Evolutionary conservation across 2,888 invertebrate species (phyloP), one percentile per base, ranked within the genome.

Genomic region (Thymelicus lineola): DNA sequence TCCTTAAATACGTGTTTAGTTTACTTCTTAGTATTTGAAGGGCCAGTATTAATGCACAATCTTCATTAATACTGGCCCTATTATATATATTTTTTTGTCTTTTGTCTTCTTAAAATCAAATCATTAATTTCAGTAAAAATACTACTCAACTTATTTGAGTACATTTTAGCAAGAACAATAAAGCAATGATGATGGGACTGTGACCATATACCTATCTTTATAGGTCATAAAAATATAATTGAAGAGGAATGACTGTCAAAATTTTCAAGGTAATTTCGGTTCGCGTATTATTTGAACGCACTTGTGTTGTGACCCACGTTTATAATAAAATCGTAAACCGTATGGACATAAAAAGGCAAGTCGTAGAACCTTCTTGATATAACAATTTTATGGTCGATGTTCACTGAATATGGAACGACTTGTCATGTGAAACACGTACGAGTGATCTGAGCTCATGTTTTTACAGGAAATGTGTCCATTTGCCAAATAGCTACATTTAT

Each of bases 321-420:
- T 6, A 50, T 9, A 17, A 50, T 17, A 50, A 50, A 17, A 50
- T 7, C 17, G 48, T 50, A 50, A 50, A 50, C 15, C 6, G 48
- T 17, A 50, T 17, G 48, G 7, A 50, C n/a, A 50, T 50, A 50
- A 50, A 50, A 50, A 50, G 48, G 9, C n/a, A 50, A 7, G 48
- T 50, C 48, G 48, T 17, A 50, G 9, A 17, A 50, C 10, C 48
- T 17, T 50, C 17, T 17, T 2, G 48, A 17, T 7, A 50, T 50
- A 17, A 53, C 53, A 53, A 20, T 53, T 53, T 53, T 20, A 53
- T 53, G 53, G 53, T 53, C 53, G 53, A 53, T 20, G 53, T 20
- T 53, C 20, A 12, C 53, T 5, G 53, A 53, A 53, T 53, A 53
- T 17, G 10, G 10, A 53, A 53, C 20, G 9, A 53, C 53, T 20